A percentile compares a stretch with the other conserved stretches of the same genome.
Conservation (phyloP, 2,888 invertebrate species). For the Thalpophila matura region DNA sequence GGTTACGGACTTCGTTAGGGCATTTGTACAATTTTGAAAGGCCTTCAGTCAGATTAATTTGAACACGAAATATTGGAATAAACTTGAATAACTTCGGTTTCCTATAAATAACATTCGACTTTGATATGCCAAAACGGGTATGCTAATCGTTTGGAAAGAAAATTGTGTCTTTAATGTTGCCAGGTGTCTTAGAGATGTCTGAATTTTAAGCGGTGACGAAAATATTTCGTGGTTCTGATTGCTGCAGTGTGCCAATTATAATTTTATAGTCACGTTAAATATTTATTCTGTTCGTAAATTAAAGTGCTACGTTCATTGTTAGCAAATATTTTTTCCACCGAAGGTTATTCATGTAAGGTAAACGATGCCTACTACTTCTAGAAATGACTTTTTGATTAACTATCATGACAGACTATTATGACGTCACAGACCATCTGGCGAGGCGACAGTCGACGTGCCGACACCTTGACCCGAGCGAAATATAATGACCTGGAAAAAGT, state of each 20-base stretch:
- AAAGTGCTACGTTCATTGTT: background rate
- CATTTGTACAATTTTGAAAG: background rate
- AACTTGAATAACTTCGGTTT: conserved; percentile 9
- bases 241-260: background rate
- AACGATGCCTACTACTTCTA: background rate
- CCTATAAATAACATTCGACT: conserved; percentile 7
- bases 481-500: conserved; percentile 37
- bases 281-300: background rate
- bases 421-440: conserved; percentile 32
- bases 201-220: background rate
- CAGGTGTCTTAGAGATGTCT: background rate
- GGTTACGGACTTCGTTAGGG: background rate
- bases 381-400: conserved; percentile 20
- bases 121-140: background rate
- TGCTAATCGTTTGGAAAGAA: background rate
- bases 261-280: background rate
- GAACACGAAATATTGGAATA: background rate
- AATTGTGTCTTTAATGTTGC: background rate
- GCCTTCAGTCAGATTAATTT: conserved; percentile 3
- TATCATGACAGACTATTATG: conserved; percentile 9
- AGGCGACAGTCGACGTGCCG: background rate
- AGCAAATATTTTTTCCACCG: background rate
- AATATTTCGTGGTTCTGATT: conserved; percentile 6
- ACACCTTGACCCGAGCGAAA: conserved; percentile 41
- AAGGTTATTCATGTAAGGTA: background rate